phyloP scores from a whole-genome alignment of 2,888 invertebrate species.

The Tetrapedia diversipes region DNA sequence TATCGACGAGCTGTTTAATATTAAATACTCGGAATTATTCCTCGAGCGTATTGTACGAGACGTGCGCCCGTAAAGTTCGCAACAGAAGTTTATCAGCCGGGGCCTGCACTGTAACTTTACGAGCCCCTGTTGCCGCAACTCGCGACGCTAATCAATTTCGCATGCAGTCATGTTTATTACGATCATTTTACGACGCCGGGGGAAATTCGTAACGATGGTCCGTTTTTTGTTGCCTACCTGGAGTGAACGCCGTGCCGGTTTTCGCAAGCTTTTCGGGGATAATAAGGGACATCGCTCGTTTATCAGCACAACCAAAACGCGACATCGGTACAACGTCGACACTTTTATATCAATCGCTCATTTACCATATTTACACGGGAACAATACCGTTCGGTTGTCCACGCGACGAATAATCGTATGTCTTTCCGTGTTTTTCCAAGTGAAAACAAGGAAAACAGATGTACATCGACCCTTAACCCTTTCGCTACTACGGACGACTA shows the following conservation, averaged over 20 bases:
- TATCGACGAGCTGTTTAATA: not conserved
- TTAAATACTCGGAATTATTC: conserved; percentile 13
- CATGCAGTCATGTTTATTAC: conserved; percentile 8
- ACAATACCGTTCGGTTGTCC: too few species aligned
- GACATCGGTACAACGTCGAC: too few species aligned
- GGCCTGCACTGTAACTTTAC: conserved; percentile 10
- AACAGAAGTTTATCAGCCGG: conserved; percentile 1
- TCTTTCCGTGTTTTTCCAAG: too few species aligned
- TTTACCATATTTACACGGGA: too few species aligned
- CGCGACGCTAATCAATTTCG: conserved; percentile 24
- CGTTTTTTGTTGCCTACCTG: not conserved
- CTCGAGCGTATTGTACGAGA: not conserved
- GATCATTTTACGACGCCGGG: conserved; percentile 2
- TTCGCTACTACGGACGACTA: too few species aligned
- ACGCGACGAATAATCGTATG: too few species aligned
- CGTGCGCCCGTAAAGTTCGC: not conserved
- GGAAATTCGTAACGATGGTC: not conserved
- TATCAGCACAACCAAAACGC: too few species aligned
- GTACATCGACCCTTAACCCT: too few species aligned
- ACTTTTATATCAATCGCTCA: too few species aligned
- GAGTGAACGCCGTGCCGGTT: not conserved
- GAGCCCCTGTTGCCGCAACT: conserved; percentile 3
- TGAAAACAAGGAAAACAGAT: too few species aligned
- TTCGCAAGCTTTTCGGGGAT: too few species aligned
- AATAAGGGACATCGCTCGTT: too few species aligned